phyloP scores from a whole-genome alignment of 2,113 vertebrate genomes.

The Chauna torquata region DNA sequence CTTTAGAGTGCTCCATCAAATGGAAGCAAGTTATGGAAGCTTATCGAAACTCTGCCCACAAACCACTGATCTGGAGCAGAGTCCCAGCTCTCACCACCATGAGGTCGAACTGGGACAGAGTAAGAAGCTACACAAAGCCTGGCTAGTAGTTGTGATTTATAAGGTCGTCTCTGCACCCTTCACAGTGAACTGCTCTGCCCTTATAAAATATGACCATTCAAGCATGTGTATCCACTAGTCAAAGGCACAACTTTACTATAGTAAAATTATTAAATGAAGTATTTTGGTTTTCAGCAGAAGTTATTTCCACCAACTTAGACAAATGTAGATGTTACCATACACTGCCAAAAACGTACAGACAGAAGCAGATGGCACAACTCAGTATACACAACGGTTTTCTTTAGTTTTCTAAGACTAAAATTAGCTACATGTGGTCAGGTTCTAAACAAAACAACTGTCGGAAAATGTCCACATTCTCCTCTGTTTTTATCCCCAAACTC shows the following conservation, averaged over 20 bases:
- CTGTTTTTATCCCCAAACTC: neutral
- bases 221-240: neutral
- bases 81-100: fast-evolving
- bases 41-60: neutral
- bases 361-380: neutral
- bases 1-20: neutral
- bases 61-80: neutral
- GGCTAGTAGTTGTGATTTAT: neutral
- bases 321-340: neutral
- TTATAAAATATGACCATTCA: neutral
- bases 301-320: neutral
- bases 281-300: neutral
- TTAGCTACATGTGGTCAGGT: neutral
- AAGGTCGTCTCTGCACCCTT: neutral
- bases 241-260: neutral
- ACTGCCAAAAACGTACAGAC: neutral
- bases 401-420: no score
- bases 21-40: neutral
- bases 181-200: neutral
- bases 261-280: neutral
- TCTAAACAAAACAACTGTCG: neutral
- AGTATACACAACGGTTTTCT: neutral
- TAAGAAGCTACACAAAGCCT: neutral
- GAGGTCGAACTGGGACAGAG: neutral
- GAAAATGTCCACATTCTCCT: neutral